phyloP scores from a whole-genome alignment of 1,140 invertebrate species.

The Papilio glaucus region DNA sequence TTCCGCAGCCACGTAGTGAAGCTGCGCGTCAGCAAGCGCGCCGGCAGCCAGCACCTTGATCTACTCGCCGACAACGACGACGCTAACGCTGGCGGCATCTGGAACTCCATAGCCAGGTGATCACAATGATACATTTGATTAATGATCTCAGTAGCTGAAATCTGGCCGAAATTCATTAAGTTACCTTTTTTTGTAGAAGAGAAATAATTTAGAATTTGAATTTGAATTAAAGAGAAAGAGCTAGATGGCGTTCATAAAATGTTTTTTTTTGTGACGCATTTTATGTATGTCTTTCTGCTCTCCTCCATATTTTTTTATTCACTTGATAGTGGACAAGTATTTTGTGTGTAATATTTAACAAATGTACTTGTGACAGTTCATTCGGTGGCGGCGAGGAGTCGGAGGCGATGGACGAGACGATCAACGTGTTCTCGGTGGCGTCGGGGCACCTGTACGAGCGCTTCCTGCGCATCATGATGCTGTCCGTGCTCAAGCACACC shows the following conservation, averaged over 20 bases:
- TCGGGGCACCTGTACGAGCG: constrained; percentile 99
- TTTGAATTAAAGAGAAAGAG: no score
- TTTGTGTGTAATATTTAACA: constrained; percentile 4
- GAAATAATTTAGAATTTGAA: no score
- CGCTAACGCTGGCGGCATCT: constrained; percentile 90
- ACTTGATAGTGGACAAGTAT: no score
- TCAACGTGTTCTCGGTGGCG: constrained; percentile 99
- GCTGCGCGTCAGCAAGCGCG: constrained; percentile 94
- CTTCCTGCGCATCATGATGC: constrained; percentile 99
- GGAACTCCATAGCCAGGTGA: constrained; percentile 97
- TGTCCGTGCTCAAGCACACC: constrained; percentile 97
- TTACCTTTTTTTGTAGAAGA: no score
- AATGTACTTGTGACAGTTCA: constrained; percentile 83
- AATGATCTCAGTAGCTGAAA: no score
- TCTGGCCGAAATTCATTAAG: no score
- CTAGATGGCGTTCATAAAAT: no score
- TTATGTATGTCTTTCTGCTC: no score
- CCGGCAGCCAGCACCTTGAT: constrained; percentile 93
- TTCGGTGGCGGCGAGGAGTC: constrained; percentile 87
- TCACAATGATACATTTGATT: not conserved
- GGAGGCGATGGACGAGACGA: constrained; percentile 91
- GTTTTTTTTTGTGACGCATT: no score
- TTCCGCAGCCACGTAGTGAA: constrained; percentile 96
- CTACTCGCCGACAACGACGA: constrained; percentile 91
- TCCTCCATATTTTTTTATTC: constrained; percentile 3